phyloP scores from a whole-genome alignment of 1,140 invertebrate genomes.

The Drosophila jambulina region DNA sequence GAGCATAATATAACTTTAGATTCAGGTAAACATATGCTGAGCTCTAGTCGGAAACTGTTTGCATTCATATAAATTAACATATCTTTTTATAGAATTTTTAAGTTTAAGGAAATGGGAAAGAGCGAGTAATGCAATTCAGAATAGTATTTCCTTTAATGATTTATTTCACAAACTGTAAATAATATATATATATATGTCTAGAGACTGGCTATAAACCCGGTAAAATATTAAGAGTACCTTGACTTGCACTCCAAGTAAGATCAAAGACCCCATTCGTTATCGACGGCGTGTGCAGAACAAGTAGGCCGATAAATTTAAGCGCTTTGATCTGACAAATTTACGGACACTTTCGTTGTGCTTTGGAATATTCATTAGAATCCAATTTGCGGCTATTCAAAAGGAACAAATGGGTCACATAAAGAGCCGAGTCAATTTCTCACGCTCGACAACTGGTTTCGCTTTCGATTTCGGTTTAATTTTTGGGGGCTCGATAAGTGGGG shows the following conservation, averaged over 20 bases:
- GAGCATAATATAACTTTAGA: neutral
- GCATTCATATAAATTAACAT: neutral
- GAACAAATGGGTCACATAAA: conserved; percentile 68
- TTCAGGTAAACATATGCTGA: neutral
- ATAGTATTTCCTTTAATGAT: neutral
- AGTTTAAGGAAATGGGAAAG: neutral
- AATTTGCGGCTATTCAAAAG: conserved; percentile 61
- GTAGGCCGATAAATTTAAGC: conserved; percentile 56
- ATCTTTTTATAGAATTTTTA: neutral
- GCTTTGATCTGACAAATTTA: conserved; percentile 63
- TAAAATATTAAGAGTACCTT: neutral
- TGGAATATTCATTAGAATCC: conserved; percentile 50
- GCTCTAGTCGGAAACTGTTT: conserved; percentile 7
- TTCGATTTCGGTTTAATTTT: conserved; percentile 22
- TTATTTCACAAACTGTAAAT: neutral
- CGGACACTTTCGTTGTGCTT: conserved; percentile 44
- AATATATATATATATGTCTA: neutral
- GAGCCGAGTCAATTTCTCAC: conserved; percentile 65
- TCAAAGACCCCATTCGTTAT: conserved; percentile 33
- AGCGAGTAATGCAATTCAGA: neutral
- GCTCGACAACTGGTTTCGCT: conserved; percentile 62
- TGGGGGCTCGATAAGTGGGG: conserved; percentile 17
- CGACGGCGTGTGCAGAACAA: conserved; percentile 3
- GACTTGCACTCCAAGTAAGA: neutral
- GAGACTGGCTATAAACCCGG: neutral